Percentiles rank a stretch among this genome's conserved stretches.
phyloP scores from a whole-genome alignment of 1,140 invertebrate genomes.

The Thaumetopoea pityocampa region DNA sequence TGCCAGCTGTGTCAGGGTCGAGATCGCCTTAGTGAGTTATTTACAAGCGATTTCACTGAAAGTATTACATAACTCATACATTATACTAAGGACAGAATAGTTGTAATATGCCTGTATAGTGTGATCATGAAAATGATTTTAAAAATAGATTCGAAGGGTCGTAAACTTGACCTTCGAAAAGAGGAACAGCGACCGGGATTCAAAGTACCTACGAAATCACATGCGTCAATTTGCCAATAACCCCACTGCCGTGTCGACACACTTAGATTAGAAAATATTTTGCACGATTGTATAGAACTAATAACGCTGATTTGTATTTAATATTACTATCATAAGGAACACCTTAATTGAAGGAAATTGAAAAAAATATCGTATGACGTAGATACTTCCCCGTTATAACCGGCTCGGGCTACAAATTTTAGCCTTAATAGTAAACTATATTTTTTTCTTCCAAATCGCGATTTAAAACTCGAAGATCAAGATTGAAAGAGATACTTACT shows the following conservation, averaged over 20 bases:
- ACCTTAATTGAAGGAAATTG: slow-evolving; percentile 3
- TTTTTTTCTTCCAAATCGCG: background rate
- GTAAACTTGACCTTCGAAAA: slow-evolving; percentile 64
- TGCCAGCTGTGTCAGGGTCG: slow-evolving; percentile 66
- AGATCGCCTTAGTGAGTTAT: slow-evolving; percentile 31
- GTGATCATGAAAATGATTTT: slow-evolving; percentile 3
- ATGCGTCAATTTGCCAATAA: slow-evolving; percentile 27
- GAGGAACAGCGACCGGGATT: slow-evolving; percentile 36
- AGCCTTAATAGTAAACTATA: slow-evolving; percentile 28
- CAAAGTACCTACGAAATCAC: slow-evolving; percentile 44
- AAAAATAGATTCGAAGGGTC: slow-evolving; percentile 22
- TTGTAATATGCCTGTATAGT: background rate
- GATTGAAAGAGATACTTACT: slow-evolving; percentile 45
- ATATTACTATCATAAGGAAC: no score
- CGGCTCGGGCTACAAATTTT: slow-evolving; percentile 22
- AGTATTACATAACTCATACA: slow-evolving; percentile 64
- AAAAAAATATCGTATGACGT: slow-evolving; percentile 54
- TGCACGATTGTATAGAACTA: background rate
- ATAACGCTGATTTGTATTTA: background rate
- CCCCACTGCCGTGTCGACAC: slow-evolving; percentile 17
- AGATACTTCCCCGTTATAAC: slow-evolving; percentile 44
- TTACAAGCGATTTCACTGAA: slow-evolving; percentile 43
- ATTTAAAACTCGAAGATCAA: background rate
- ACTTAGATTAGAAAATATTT: background rate
- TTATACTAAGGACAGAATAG: slow-evolving; percentile 30